phyloP scores from a whole-genome alignment of 2,888 invertebrate genomes.

The Xestobium rufovillosum region DNA sequence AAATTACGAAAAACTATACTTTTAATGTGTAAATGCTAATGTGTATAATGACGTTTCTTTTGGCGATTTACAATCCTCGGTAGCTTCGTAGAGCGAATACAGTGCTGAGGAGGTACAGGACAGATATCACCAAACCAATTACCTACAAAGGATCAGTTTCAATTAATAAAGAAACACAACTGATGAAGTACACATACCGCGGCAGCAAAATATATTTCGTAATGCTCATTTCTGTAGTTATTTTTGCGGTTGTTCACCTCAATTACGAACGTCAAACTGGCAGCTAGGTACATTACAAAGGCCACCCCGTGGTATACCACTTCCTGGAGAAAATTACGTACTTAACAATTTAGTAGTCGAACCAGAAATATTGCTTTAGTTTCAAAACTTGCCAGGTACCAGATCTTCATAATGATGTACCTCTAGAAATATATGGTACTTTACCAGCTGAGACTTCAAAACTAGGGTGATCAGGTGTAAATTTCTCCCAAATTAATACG shows the following conservation, averaged over 20 bases:
- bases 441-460: too few relatives aligned
- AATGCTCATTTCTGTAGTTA: constrained; percentile 39
- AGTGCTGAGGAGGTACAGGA: constrained; percentile 67
- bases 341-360: too few relatives aligned
- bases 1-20: too few relatives aligned
- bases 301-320: constrained; percentile 72
- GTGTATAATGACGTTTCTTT: not conserved
- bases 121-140: constrained; percentile 65
- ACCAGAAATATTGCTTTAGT: too few relatives aligned
- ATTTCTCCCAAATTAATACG: too few relatives aligned
- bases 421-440: too few relatives aligned
- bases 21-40: not conserved
- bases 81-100: constrained; percentile 71
- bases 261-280: constrained; percentile 61
- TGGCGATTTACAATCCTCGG: constrained; percentile 55
- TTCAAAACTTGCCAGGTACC: too few relatives aligned
- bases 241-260: constrained; percentile 52
- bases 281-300: constrained; percentile 62
- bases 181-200: constrained; percentile 52
- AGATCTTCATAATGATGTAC: too few relatives aligned
- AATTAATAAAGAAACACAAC: constrained; percentile 28
- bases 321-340: constrained; percentile 54
- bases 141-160: too few relatives aligned
- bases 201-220: constrained; percentile 64
- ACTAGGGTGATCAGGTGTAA: too few relatives aligned